Evolutionary conservation across 1,140 invertebrate species (phyloP).

Genomic region (Drosophila sturtevanti): DNA sequence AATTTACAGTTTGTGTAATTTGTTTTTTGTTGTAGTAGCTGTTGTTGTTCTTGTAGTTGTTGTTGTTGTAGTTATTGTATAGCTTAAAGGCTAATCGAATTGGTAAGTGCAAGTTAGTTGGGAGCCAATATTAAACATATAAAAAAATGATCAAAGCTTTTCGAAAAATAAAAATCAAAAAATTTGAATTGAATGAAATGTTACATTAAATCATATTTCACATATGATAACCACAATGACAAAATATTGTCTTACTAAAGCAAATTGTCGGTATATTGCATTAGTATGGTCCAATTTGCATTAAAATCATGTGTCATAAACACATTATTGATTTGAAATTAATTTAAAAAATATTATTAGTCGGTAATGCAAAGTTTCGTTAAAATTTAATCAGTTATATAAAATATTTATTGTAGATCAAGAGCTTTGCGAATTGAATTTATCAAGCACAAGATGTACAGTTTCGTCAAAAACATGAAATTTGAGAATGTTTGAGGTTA

Average conservation of each 20-base stretch:
- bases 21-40: constrained; percentile 27
- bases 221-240: not conserved
- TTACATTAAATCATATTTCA: constrained; percentile 3
- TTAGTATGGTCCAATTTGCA: not conserved
- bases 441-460: not conserved
- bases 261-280: not conserved
- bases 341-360: too few relatives aligned
- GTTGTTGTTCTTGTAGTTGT: constrained; percentile 47
- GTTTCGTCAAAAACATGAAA: not conserved
- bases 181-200: constrained; percentile 20
- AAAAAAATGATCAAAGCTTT: not conserved
- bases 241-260: not conserved
- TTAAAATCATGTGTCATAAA: too few relatives aligned
- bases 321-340: not conserved
- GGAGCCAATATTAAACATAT: constrained; percentile 68
- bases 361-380: too few relatives aligned
- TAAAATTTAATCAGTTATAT: too few relatives aligned
- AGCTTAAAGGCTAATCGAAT: constrained; percentile 71
- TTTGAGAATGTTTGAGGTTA: too few relatives aligned
- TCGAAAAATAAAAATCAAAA: constrained; percentile 12
- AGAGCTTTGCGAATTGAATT: too few relatives aligned
- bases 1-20: constrained; percentile 74
- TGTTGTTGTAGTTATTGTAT: constrained; percentile 49
- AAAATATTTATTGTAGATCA: too few relatives aligned
- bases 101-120: constrained; percentile 72